Conservation (phyloP, 2,113 vertebrate genomes). For the Saguinus midas region DNA sequence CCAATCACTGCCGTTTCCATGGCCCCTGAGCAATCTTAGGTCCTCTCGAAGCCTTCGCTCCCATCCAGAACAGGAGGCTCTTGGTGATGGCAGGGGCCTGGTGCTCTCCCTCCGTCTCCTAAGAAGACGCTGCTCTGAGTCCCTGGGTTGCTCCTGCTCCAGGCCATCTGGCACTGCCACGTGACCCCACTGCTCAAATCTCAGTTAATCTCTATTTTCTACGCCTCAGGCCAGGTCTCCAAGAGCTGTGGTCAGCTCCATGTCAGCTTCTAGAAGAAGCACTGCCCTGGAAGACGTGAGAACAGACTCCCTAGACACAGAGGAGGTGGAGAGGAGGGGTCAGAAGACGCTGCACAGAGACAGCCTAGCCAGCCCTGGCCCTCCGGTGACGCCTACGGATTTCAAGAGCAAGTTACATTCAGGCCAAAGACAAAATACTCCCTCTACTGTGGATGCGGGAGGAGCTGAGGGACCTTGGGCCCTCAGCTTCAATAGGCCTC, state of each 20-base stretch:
- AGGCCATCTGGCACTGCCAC: rapidly evolving
- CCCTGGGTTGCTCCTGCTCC: rapidly evolving
- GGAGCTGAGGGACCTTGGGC: not conserved
- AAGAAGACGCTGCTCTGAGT: not conserved
- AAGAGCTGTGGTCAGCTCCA: not conserved
- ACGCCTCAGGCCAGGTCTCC: not conserved
- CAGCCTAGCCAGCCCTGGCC: not conserved
- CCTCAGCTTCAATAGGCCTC: not conserved
- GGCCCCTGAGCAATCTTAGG: not conserved
- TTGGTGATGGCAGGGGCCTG: not conserved
- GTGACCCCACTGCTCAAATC: not conserved
- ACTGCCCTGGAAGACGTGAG: not conserved
- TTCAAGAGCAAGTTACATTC: not conserved
- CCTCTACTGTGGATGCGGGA: not conserved
- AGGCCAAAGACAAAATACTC: not conserved
- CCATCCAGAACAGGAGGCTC: not conserved
- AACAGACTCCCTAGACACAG: not conserved
- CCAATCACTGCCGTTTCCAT: conserved; percentile 74
- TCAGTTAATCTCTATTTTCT: not conserved
- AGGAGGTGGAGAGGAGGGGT: not conserved
- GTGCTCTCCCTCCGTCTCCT: not conserved
- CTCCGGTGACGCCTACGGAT: not conserved
- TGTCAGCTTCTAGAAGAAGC: not conserved
- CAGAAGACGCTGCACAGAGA: not conserved
- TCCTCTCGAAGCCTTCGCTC: not conserved